phyloP scores from a whole-genome alignment of 2,888 invertebrate genomes.

The Beris chalybata region DNA sequence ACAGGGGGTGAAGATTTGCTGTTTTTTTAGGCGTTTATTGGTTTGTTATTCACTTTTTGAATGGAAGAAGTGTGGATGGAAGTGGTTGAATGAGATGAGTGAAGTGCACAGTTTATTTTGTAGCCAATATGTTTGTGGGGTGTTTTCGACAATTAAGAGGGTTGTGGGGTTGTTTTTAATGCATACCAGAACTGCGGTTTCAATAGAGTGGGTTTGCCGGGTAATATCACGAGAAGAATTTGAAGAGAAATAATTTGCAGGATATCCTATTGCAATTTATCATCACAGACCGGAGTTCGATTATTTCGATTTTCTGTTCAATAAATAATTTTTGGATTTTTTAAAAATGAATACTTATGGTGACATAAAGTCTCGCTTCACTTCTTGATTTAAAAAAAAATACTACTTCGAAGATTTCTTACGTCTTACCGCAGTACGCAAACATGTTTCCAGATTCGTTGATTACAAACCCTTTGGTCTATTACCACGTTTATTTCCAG shows the following conservation, averaged over 20 bases:
- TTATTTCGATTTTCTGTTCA: too few relatives aligned
- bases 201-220: conserved; percentile 15
- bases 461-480: too few relatives aligned
- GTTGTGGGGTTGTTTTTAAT: conserved; percentile 27
- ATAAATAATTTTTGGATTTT: too few relatives aligned
- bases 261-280: conserved; percentile 34
- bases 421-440: too few relatives aligned
- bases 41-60: conserved; percentile 21
- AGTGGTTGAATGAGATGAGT: neutral
- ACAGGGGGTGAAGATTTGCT: conserved; percentile 22
- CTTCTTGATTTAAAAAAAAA: too few relatives aligned
- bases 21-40: conserved; percentile 29
- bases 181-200: conserved; percentile 12
- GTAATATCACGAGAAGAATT: neutral
- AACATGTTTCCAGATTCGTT: too few relatives aligned
- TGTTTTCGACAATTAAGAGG: conserved; percentile 35
- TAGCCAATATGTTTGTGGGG: conserved; percentile 35
- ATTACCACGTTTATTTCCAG: too few relatives aligned
- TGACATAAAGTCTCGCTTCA: too few relatives aligned
- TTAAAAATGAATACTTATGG: too few relatives aligned
- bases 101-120: conserved; percentile 21
- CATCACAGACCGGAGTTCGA: neutral
- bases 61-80: conserved; percentile 7
- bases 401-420: too few relatives aligned
- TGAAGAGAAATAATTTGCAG: conserved; percentile 8